Base-by-base conservation (phyloP, 2,888 invertebrate genomes). In the Caenorhabditis sp. region DNA sequence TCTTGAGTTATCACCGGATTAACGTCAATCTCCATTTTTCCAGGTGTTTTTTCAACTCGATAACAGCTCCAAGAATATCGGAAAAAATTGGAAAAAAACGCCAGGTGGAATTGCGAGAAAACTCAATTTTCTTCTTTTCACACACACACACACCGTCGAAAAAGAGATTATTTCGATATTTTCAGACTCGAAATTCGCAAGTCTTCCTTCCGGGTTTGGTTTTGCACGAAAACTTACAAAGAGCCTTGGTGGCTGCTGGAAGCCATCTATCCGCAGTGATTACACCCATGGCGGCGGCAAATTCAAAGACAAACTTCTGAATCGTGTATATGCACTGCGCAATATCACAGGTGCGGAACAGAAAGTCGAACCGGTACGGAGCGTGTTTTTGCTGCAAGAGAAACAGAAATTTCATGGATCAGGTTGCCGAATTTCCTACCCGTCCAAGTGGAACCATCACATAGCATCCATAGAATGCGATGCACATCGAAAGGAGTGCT, bases 381-480 rank as follows among this genome's bases (percentile, higher is more conserved):
- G 83, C 80, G 22, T 90, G 85, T 51, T 82, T 77, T 56, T 84
- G 71, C 87, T 88, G 77, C 47, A 79, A 55, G 2, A 40, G 6
- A 13, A 6, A 47, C 47, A n/a, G 4, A 2, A 9, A 47, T 18
- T 76, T 13, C 24, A 22, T 76, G 44, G 8, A 50, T 18, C 44
- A 15, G 13, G n/a, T 35, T 22, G 5, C 11, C 26, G 35, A 65
- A 37, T 85, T 76, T n/a, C n/a, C n/a, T 47, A 89, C 90, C 69
- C 87, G 85, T 35, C 89, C 89, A 22, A 89, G 78, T 6, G 90
- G 90, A 4, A 90, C 87, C 65, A 90, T 86, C 47, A 91, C 88
- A 53, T 90, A 91, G 67, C 88, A 87, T 13, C 91, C 90, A 61
- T 89, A 90, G 61, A 89, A 90, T 8, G 90, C 90, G 47, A 90